Conservation (phyloP, 2,888 invertebrate genomes). For the Piscicola geometra region DNA sequence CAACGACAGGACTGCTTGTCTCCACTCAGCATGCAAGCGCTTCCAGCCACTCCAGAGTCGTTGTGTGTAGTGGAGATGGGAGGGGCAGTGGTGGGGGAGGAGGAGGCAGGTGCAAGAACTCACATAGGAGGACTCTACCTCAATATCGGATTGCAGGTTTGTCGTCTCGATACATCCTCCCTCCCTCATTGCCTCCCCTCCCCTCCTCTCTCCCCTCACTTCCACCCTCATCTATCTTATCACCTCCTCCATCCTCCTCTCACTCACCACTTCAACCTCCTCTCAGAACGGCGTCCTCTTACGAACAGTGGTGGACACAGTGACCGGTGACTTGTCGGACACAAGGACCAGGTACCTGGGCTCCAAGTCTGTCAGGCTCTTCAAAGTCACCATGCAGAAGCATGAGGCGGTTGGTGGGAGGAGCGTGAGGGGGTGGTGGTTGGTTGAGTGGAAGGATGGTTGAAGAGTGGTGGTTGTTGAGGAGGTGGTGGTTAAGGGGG, state of each 20-base stretch:
- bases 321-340: slow-evolving; percentile 92
- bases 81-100: slow-evolving; percentile 63
- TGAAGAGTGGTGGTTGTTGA: neutral
- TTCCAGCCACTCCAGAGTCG: slow-evolving; percentile 92
- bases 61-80: slow-evolving; percentile 82
- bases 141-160: slow-evolving; percentile 81
- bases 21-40: slow-evolving; percentile 88
- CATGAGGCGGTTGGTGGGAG: slow-evolving; percentile 74
- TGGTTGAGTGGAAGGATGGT: neutral
- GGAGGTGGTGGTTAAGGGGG: no score
- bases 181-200: neutral
- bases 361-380: slow-evolving; percentile 88
- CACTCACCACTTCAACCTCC: neutral
- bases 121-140: slow-evolving; percentile 73
- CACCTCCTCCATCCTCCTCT: neutral
- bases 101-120: slow-evolving; percentile 65
- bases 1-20: slow-evolving; percentile 77
- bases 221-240: no score
- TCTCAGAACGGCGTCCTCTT: slow-evolving; percentile 82
- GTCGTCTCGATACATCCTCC: neutral
- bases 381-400: slow-evolving; percentile 89
- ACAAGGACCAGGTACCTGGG: slow-evolving; percentile 95
- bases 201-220: neutral
- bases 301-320: slow-evolving; percentile 86
- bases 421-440: neutral